phyloP scores from a whole-genome alignment of 2,888 invertebrate species.

The Cryptosula pallasiana region DNA sequence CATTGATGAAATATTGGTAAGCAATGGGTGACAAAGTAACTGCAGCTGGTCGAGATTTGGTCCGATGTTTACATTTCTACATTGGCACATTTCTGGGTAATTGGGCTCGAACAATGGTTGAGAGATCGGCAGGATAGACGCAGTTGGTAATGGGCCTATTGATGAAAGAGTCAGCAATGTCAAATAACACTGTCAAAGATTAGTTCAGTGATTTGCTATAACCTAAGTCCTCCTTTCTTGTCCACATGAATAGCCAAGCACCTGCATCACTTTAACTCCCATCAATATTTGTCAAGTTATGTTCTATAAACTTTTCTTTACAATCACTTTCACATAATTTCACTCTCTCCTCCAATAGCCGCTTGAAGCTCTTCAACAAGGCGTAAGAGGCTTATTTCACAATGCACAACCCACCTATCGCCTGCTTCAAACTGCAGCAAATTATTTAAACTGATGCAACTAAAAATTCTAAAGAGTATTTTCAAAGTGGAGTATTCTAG shows the following conservation, averaged over 20 bases:
- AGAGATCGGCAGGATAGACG: background rate
- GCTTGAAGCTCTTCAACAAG: background rate
- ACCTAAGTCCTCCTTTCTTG: background rate
- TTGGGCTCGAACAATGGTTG: background rate
- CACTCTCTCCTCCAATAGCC: background rate
- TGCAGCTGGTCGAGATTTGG: background rate
- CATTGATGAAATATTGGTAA: too few species aligned
- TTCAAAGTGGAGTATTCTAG: too few species aligned
- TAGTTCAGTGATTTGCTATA: background rate
- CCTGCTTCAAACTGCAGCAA: too few species aligned
- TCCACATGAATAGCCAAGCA: background rate
- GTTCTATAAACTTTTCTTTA: background rate
- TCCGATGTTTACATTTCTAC: background rate
- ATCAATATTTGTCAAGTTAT: background rate
- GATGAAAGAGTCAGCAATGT: background rate
- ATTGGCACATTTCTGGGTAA: background rate
- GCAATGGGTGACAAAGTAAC: too few species aligned
- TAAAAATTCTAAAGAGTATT: too few species aligned
- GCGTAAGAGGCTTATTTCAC: background rate
- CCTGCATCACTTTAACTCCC: background rate
- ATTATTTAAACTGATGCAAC: too few species aligned
- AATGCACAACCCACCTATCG: too few species aligned
- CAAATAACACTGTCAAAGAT: background rate
- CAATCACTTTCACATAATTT: background rate
- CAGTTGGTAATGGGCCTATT: background rate